Percentiles rank a stretch among this genome's conserved stretches.
Conservation (phyloP, 2,888 invertebrate genomes). For the Mactromeris polynyma region DNA sequence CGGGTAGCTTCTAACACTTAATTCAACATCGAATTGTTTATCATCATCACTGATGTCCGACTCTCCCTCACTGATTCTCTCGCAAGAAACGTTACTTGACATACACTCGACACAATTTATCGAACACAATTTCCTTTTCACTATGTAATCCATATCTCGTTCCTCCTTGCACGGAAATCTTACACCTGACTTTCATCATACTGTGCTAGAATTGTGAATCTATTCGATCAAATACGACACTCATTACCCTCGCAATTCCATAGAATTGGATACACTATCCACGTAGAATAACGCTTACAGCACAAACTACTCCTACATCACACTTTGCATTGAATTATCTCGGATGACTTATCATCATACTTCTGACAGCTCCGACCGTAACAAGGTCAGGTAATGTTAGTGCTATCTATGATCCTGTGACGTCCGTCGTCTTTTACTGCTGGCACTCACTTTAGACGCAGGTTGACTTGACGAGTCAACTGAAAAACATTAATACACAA, state of each 20-base stretch:
- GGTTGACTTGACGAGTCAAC: conserved; percentile 51
- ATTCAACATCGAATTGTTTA: not conserved
- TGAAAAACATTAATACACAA: conserved; percentile 22
- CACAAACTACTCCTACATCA: not conserved
- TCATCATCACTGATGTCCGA: not conserved
- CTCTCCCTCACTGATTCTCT: not conserved
- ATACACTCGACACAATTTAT: not conserved
- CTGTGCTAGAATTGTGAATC: not conserved
- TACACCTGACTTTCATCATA: not conserved
- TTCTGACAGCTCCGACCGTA: not conserved
- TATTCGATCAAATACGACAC: not conserved
- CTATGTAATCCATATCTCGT: not conserved
- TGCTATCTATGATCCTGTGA: conserved; percentile 75
- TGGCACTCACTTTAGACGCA: conserved; percentile 23
- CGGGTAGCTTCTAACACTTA: conserved; percentile 2
- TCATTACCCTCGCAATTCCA: not conserved
- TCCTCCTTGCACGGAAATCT: not conserved
- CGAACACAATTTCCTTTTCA: not conserved
- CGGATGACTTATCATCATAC: not conserved
- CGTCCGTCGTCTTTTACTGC: conserved; percentile 59
- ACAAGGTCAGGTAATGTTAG: not conserved
- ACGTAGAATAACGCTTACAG: not conserved
- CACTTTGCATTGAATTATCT: not conserved
- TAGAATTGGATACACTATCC: not conserved
- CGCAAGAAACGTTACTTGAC: not conserved